Conservation (phyloP, 2,888 invertebrate species). For the Perdita meconis region DNA sequence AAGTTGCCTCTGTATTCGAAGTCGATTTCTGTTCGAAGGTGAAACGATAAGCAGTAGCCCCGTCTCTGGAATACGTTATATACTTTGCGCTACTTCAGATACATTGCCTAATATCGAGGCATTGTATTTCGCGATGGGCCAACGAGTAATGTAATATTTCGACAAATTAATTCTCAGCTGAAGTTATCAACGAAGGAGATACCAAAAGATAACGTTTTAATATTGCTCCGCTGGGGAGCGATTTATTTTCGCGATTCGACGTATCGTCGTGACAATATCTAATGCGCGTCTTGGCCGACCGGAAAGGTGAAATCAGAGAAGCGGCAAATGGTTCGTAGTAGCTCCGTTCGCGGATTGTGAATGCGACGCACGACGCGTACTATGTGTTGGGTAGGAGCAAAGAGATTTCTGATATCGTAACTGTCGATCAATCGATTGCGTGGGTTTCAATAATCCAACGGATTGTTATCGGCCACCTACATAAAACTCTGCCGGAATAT, state of each 20-base stretch:
- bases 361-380: constrained; percentile 2
- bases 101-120: background rate
- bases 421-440: constrained; percentile 66
- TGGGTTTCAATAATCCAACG: constrained; percentile 69
- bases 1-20: constrained; percentile 3
- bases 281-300: background rate
- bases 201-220: background rate
- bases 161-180: background rate
- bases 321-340: background rate
- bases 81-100: background rate
- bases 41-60: background rate
- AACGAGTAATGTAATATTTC: background rate
- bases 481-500: constrained; percentile 65
- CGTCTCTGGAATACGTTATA: background rate
- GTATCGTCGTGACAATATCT: background rate
- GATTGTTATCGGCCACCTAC: constrained; percentile 69
- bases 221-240: background rate
- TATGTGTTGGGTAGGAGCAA: constrained; percentile 5
- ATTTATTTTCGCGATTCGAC: background rate
- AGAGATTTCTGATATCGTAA: constrained; percentile 66
- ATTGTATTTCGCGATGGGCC: no score
- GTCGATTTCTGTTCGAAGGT: background rate
- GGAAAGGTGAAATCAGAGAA: constrained; percentile 6
- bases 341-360: background rate
- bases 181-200: background rate